Conservation (phyloP, 2,888 invertebrate genomes). For the Dasypogon diadema region DNA sequence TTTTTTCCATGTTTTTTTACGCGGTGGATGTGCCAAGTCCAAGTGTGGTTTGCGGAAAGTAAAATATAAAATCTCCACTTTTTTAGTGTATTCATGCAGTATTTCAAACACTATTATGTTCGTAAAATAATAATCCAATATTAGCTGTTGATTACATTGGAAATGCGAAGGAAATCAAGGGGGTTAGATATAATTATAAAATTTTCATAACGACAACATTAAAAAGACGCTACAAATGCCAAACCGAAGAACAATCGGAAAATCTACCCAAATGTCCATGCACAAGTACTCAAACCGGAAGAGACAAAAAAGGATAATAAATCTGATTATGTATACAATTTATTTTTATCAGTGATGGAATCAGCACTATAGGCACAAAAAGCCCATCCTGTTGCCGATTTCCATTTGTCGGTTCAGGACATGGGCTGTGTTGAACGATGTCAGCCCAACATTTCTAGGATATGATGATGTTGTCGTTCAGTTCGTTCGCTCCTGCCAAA, state of each 20-base stretch:
- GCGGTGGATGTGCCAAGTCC: too few species aligned
- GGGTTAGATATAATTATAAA: too few species aligned
- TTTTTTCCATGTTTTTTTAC: too few species aligned
- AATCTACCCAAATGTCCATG: slow-evolving; percentile 1
- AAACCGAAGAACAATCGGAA: neutral
- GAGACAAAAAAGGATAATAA: slow-evolving; percentile 56
- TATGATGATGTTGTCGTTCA: slow-evolving; percentile 53
- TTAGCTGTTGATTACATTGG: too few species aligned
- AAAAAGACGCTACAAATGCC: neutral
- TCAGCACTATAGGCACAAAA: slow-evolving; percentile 53
- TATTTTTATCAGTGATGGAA: slow-evolving; percentile 58
- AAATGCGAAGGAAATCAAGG: too few species aligned
- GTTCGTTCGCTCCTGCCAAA: slow-evolving; percentile 49
- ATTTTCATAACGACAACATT: too few species aligned
- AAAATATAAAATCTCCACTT: too few species aligned
- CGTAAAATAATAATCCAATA: too few species aligned
- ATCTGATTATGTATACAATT: slow-evolving; percentile 58
- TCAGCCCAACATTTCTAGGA: slow-evolving; percentile 42
- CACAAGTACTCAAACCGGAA: slow-evolving; percentile 18
- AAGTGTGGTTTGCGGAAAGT: too few species aligned
- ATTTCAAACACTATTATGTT: too few species aligned
- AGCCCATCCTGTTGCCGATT: slow-evolving; percentile 52
- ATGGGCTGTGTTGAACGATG: slow-evolving; percentile 38
- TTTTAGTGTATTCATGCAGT: too few species aligned
- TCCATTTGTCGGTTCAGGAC: slow-evolving; percentile 47